Base-by-base conservation (phyloP, 35 echinoderm and acorn worm species). In the Diadema setosum region DNA sequence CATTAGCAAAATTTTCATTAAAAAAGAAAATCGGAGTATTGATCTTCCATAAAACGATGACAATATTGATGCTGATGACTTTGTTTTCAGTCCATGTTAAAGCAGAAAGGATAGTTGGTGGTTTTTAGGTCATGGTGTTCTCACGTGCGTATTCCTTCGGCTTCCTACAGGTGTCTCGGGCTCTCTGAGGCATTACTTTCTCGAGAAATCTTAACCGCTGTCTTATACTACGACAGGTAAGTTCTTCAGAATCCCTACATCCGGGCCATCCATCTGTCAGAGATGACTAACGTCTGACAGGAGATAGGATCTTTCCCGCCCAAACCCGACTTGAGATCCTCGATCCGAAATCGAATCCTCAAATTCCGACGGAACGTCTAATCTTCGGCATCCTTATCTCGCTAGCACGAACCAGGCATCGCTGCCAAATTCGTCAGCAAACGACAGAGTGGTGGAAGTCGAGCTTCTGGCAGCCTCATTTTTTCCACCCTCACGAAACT, bases 291-390 rank as follows among this genome's bases (percentile, higher is more conserved):
- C 34, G 73, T 44, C 40, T 78, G 73, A 78, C 73, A 78, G 73
- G 73, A 78, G 73, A 78, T 78, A 78, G 73, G 73, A 78, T 78
- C 73, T 78, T 78, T 78, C 73, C 73, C 73, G 73, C 73, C 73
- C 29, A 78, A 78, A 78, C 73, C 73, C 24, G 44, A 41, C 63
- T 26, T 41, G 39, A 36, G 73, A 78, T 78, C 73, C 40, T 78
- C 73, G 27, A 78, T 41, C 27, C 73, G 73, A 78, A 78, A 78
- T 78, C 33, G 40, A 78, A 78, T 26, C 73, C 73, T 41, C 37
- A 43, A 36, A 78, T 78, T 78, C 73, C 73, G 30, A 44, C 73
- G 73, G 73, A 78, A 78, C 73, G 73, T 39, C 73, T 78, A 78
- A 78, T 78, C 73, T 78, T 78, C 40, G 33, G 37, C 73, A 78